Evolutionary conservation across 2,888 invertebrate species (phyloP).

Genomic region (Parapristionchus giblindavisi): DNA sequence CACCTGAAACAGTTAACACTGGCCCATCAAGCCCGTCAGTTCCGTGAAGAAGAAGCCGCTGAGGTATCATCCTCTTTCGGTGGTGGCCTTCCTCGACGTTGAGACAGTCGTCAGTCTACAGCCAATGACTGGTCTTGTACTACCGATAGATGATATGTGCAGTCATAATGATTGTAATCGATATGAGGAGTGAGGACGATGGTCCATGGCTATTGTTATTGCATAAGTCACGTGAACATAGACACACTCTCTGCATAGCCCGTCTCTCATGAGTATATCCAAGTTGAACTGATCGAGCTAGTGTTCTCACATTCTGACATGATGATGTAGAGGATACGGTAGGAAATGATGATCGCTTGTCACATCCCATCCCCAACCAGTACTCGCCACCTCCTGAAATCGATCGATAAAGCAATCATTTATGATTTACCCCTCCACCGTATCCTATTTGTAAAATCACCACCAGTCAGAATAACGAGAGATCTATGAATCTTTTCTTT

Average conservation of each 20-base stretch:
- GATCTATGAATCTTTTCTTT: too few species aligned
- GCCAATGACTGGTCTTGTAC: background rate
- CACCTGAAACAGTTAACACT: slow-evolving; percentile 55
- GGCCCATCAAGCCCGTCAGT: slow-evolving; percentile 49
- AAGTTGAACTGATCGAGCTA: slow-evolving; percentile 58
- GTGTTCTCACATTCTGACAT: slow-evolving; percentile 61
- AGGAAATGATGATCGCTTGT: slow-evolving; percentile 60
- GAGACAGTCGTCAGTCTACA: background rate
- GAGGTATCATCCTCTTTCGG: slow-evolving; percentile 27
- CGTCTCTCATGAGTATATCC: slow-evolving; percentile 42
- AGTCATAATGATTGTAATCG: background rate
- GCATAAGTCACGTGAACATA: slow-evolving; percentile 61
- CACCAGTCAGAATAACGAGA: too few species aligned
- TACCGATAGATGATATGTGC: slow-evolving; percentile 9
- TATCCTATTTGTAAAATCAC: too few species aligned
- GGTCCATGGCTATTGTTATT: slow-evolving; percentile 39
- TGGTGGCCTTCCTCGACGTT: background rate
- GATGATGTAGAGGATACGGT: slow-evolving; percentile 53
- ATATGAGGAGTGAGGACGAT: background rate
- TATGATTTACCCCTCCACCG: too few species aligned
- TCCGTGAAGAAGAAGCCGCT: slow-evolving; percentile 52
- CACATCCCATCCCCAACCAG: slow-evolving; percentile 66
- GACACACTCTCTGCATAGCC: slow-evolving; percentile 63
- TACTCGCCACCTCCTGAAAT: slow-evolving; percentile 59
- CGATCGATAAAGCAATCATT: too few species aligned